Conservation (phyloP, 2,113 vertebrate species). For the Bettongia penicillata region DNA sequence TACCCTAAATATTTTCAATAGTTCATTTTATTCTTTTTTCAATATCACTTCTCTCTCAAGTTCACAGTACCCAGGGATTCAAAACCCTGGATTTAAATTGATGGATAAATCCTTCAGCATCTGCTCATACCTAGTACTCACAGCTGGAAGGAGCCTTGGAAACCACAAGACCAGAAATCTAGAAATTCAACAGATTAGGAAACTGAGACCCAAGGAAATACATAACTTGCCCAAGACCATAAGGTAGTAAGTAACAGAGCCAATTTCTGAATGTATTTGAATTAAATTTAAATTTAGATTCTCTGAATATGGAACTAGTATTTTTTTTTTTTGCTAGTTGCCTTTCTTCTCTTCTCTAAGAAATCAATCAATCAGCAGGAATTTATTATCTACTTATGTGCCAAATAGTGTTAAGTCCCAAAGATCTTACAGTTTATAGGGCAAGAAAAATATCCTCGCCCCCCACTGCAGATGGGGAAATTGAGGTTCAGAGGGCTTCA, state of each 20-base stretch:
- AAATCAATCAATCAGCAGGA: neutral
- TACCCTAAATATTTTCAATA: neutral
- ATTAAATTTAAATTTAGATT: neutral
- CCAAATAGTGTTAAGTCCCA: neutral
- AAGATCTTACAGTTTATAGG: neutral
- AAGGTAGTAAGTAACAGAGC: neutral
- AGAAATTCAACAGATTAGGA: neutral
- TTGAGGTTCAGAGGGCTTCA: neutral
- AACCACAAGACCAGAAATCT: neutral
- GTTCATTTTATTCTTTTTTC: neutral
- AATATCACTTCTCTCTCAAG: neutral
- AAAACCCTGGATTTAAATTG: neutral
- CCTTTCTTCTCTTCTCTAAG: neutral
- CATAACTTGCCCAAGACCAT: neutral
- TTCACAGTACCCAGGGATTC: neutral
- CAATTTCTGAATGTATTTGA: neutral
- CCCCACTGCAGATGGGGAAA: neutral
- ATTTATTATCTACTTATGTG: neutral
- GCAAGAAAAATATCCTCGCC: neutral
- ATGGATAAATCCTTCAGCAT: neutral
- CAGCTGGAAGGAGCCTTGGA: neutral
- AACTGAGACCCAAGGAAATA: neutral
- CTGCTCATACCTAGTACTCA: no score
- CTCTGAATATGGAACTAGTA: neutral
- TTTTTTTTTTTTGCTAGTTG: neutral